Evolutionary conservation across 2,888 invertebrate genomes (phyloP), one percentile per base, ranked within the genome.

Genomic region (Nemapogon koenigi): DNA sequence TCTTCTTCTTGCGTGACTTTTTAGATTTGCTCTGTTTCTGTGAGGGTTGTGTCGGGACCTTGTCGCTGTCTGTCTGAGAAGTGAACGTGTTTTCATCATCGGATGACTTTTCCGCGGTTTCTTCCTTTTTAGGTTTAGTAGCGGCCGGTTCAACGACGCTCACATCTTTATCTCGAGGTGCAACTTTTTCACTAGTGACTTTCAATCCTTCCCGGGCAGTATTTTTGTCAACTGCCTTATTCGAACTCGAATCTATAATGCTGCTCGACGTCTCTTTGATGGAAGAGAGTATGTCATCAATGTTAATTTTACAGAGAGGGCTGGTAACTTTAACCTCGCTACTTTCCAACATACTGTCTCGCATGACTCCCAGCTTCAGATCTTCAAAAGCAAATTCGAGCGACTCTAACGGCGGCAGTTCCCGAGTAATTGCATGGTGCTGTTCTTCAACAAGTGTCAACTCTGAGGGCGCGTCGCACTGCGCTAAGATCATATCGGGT

Each of bases 1-100:
- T 84, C 57, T 82, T 82, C 69, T 83, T 84, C 55, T 81, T 83
- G 55, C 83, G 84, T 37, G 82, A 69, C 55, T 83, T 83, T 55
- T 81, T 81, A 52, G 79, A 70, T 46, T 76, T 75, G 45, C 62
- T 53, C 26, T 68, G 69, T 57, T 78, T 78, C 48, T 61, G 51
- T 35, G 59, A 62, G 50, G 69, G 62, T 52, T 65, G 54, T 43
- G 62, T 46, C 45, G 59, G 67, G 42, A 66, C 62, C 41, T 73
- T 76, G 44, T 84, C 84, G 49, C 84, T 84, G 50, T 84, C 83
- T 0, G 79, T 66, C 35, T 65, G 63, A 1, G 83, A 82, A 43
- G 75, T 58, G 7, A 75, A 65, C 2, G 68, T 57, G 42, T 71
- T 79, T 42, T 83, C 83, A 37, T 84, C 84, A 44, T 84, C 84